Base-by-base conservation (phyloP, 2,888 invertebrate species). In the Caenorhabditis virilis region DNA sequence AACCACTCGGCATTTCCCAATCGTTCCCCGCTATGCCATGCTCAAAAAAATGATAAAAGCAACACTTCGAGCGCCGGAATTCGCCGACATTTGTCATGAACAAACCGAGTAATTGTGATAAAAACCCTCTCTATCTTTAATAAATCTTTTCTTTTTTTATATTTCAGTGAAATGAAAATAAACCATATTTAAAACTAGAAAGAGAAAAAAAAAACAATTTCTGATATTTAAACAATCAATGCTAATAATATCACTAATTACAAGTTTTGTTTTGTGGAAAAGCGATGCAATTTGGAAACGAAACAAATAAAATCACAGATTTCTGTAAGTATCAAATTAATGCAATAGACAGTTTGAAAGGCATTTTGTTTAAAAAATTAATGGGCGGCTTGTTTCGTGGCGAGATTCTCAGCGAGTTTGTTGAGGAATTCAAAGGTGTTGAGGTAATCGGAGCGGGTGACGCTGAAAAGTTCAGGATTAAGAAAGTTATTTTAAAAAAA, bases 391-490 rank as follows among this genome's bases (percentile, higher is more conserved):
- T 79, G 79, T 60, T 80, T 80, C 72, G 74, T 80, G 56, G 65
- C 74, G 74, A 98, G 86, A 84, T 95, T 95, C 72, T 92, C 92
- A 30, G 93, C 93, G 69, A 98, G 85, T 83, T 95, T 95, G 84
- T 95, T 89, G 87, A 98, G 89, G 84, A 98, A 98, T 82, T 92
- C 94, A 84, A 97, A 95, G 0, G 97, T 98, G 87, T 94, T 94
- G 84, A 92, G 87, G 84, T 97, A 98, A 86, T 97, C 97, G 20
- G 87, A 85, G 69, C 92, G 83, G n/a, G 83, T 83, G 5, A 89
- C 87, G 69, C 87, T 87, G 83, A 78, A 83, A 13, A 27, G 27
- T n/a, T n/a, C n/a, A n/a, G n/a, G n/a, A n/a, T n/a, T n/a, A n/a
- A n/a, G n/a, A n/a, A n/a, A n/a, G n/a, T n/a, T n/a, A n/a, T n/a